phyloP scores from a whole-genome alignment of 2,113 vertebrate genomes.

The Pelecanoides urinatrix region DNA sequence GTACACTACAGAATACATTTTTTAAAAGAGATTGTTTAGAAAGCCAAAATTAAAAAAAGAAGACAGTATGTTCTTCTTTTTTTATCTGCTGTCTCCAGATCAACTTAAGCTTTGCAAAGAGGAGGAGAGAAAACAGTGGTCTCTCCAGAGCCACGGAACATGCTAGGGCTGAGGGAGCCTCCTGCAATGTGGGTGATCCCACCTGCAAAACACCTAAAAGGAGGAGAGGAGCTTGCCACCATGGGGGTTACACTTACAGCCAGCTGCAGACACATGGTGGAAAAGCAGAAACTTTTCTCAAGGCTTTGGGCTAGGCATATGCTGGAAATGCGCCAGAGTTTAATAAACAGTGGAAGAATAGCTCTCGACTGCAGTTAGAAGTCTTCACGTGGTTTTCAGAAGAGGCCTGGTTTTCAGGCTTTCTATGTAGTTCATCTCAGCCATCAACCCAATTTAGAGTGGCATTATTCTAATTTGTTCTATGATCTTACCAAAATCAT shows the following conservation, averaged over 20 bases:
- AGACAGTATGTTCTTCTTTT: rapidly evolving
- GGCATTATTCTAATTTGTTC: not conserved
- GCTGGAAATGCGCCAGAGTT: not conserved
- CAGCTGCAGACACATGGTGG: not conserved
- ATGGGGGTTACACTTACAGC: not conserved
- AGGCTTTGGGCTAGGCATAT: not conserved
- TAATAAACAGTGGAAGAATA: not conserved
- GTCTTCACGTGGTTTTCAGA: not conserved
- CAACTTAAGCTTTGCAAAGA: not conserved
- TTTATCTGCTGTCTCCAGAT: not conserved
- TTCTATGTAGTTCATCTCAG: not conserved
- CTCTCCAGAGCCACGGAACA: not conserved
- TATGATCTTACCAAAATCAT: not conserved
- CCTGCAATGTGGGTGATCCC: not conserved
- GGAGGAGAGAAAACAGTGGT: not conserved
- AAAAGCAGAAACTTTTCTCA: not conserved
- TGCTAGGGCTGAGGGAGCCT: not conserved
- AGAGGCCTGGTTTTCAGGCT: not conserved
- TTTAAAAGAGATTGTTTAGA: not conserved
- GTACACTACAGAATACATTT: not conserved
- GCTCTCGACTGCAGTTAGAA: not conserved
- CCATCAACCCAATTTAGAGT: not conserved
- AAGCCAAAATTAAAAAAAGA: not conserved
- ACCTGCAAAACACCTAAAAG: not conserved
- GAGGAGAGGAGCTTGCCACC: not conserved